These are phyloP conservation scores for Rhinoderma darwinii DNA, from an alignment of 2,113 vertebrate genomes.

Conservation along the genomic window DNA sequence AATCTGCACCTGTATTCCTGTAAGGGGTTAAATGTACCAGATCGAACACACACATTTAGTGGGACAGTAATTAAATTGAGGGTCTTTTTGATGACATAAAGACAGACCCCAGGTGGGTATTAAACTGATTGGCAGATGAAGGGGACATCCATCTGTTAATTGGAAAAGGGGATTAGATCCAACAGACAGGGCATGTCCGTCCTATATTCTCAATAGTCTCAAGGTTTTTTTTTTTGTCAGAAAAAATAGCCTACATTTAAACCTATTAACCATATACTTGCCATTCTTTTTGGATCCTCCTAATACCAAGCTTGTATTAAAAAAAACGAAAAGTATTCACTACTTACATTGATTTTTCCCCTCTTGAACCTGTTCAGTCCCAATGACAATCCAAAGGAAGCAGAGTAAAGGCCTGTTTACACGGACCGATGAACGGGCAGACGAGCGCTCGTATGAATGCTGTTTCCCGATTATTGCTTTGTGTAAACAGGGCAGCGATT, in stretches of 20 bases:
- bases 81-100: conserved; percentile 65
- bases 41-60: not conserved
- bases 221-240: not conserved
- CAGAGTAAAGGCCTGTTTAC: too few relatives aligned
- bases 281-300: not conserved
- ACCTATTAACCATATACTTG: not conserved
- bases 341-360: too few relatives aligned
- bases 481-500: too few relatives aligned
- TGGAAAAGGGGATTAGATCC: conserved; percentile 66
- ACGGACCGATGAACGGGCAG: too few relatives aligned
- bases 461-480: too few relatives aligned
- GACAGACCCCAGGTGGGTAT: conserved; percentile 71
- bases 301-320: too few relatives aligned
- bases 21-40: not conserved
- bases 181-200: conserved; percentile 42
- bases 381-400: not conserved
- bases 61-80: conserved; percentile 69
- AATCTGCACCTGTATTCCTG: not conserved
- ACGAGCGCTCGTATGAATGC: too few relatives aligned
- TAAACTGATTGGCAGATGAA: conserved; percentile 73
- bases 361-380: not conserved
- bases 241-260: conserved; percentile 15
- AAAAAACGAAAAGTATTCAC: too few relatives aligned
- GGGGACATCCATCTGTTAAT: conserved; percentile 67
- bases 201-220: conserved; percentile 2